Evolutionary conservation across 2,888 invertebrate genomes (phyloP).

Genomic region (Zygogramma bicolorata): DNA sequence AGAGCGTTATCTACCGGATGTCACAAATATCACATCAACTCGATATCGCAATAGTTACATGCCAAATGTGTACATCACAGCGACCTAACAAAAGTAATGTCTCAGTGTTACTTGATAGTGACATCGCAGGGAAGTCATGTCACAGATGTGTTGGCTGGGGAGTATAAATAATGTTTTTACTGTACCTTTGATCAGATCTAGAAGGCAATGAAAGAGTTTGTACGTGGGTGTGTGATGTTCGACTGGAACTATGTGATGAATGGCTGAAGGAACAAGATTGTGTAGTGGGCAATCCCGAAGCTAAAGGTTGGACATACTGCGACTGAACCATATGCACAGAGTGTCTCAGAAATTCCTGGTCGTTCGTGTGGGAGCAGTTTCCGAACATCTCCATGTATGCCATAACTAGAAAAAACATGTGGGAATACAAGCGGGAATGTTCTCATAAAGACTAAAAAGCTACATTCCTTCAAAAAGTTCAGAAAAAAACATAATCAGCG

Average conservation of each 20-base stretch:
- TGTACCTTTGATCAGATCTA: constrained; percentile 36
- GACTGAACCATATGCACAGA: constrained; percentile 78
- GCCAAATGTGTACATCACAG: too few relatives aligned
- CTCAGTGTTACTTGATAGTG: too few relatives aligned
- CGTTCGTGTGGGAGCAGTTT: constrained; percentile 85
- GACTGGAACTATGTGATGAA: constrained; percentile 55
- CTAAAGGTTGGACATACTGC: constrained; percentile 54
- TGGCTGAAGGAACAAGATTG: constrained; percentile 72
- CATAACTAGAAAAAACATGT: constrained; percentile 76
- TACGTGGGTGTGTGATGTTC: constrained; percentile 57
- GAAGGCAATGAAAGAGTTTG: constrained; percentile 56
- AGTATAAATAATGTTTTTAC: too few relatives aligned
- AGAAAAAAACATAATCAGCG: not conserved
- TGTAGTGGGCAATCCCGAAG: constrained; percentile 68
- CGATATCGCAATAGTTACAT: too few relatives aligned
- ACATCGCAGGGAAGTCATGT: too few relatives aligned
- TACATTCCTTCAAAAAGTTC: not conserved
- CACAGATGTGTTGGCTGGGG: too few relatives aligned
- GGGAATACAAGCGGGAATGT: not conserved
- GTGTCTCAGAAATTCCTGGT: constrained; percentile 85
- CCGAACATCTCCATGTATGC: constrained; percentile 97
- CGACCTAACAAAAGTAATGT: too few relatives aligned
- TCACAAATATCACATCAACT: too few relatives aligned
- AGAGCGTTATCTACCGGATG: too few relatives aligned
- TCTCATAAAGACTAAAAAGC: not conserved